Evolutionary conservation across 2,797 vertebrate genomes (phyloP), one percentile per base, ranked within the genome.

Genomic region (Lagodon rhomboides): DNA sequence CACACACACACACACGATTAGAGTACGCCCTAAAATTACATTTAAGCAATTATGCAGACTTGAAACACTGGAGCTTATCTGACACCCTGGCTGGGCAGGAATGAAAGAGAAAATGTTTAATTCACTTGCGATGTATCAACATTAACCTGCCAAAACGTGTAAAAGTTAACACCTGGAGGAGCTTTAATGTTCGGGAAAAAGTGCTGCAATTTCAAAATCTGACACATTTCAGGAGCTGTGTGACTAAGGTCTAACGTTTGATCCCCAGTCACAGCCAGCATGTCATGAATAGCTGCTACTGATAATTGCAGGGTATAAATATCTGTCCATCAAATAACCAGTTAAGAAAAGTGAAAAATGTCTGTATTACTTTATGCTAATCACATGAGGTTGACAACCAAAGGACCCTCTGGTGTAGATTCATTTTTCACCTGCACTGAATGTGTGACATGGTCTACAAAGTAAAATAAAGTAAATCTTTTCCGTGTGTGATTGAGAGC

Each of bases 11-110:
- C 11, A 43, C 38, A 44, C 17, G 15, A 78, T 83, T 62, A 65
- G 17, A 54, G 41, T 22, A 25, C 16, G 51, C 22, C 66, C 47
- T 62, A 5, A 18, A 68, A 79, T 79, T 61, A 65, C 47, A 56
- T 59, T 55, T 11, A 34, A 34, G 5, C 22, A 66, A 63, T 73
- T 69, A 75, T 71, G 30, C 47, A 44, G 59, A 68, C 41, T 60
- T 75, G 30, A 83, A 85, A 76, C 38, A 60, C 43, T 73, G 58
- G 27, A 71, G 44, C 64, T 30, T 63, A 82, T 86, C 77, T 78
- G 74, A 65, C 71, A 75, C 53, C 43, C 38, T 30, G 67, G 54
- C 56, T 41, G 25, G 4, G 27, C 43, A 11, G 55, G 38, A 69
- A 59, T 66, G n/a, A 70, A 69, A 59, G 46, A 68, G 55, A 60